Evolutionary conservation across 37 sponge, comb jelly and placozoan genomes (phyloP), one percentile per base, ranked within the genome.

Genomic region (Spongilla lacustris): DNA sequence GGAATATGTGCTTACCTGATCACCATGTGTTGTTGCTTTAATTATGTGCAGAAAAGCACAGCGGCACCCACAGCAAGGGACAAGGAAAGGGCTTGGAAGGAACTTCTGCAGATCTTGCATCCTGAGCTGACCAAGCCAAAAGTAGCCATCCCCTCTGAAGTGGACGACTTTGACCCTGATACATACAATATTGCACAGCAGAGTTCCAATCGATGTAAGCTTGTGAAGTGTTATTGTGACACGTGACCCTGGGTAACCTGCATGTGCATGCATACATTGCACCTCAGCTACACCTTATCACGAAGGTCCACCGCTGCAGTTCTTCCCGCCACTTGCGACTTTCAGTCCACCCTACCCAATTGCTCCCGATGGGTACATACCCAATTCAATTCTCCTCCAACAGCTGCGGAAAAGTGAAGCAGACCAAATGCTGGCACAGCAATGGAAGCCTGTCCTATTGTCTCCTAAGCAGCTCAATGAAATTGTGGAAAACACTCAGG

Each of bases 301-400:
- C 30, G 46, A 72, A 67, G 85, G 83, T 8, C 90, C 87, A 28
- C 72, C 69, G 25, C 41, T 34, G 23, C 67, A 32, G 37, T 94
- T 94, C 81, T 94, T 94, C 80, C 89, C 94, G 34, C 94, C 94
- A 12, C 86, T 94, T 71, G 81, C 86, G 5, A 88, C 68, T 25
- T 91, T 91, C 81, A 89, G 85, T 17, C 91, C 91, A 28, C 94
- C 94, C 36, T 94, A 94, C 71, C 86, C 94, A 19, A 35, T 94
- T 2, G 91, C 94, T 69, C 92, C 92, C 28, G 92, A 89, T 69
- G 84, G 95, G 33, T 29, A 78, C 69, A 81, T 95, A 25, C 95
- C 92, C 19, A 92, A 95, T 87, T 95, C 95, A 21, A 83, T 77
- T n/a, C 6, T 92, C 12, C 76, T 81, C 48, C 68, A 84, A 67